Evolutionary conservation across 64 coral and sea anemone species (phyloP).

Genomic region (Stichodactyla helianthus): DNA sequence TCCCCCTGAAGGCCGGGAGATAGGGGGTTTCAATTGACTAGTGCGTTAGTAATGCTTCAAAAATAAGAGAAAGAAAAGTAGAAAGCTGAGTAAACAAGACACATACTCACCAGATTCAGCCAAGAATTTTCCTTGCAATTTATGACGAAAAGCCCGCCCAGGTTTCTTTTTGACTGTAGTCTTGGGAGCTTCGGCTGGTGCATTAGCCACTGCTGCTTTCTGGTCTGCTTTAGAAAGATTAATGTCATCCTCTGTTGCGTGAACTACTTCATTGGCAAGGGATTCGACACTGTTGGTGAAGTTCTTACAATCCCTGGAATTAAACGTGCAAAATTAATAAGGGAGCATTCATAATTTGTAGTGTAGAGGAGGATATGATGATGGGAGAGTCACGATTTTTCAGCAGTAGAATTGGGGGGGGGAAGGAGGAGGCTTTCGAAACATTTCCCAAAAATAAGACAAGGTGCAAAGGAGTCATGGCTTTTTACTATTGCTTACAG

Average conservation of each 20-base stretch:
- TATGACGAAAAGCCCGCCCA: conserved; percentile 73
- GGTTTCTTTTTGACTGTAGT: conserved; percentile 65
- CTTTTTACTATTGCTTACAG: too few species aligned
- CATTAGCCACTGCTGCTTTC: not conserved
- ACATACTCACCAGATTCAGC: conserved; percentile 60
- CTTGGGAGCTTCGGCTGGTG: not conserved
- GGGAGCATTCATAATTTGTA: too few species aligned
- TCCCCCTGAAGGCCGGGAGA: too few species aligned
- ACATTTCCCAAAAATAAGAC: too few species aligned
- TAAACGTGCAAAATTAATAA: not conserved
- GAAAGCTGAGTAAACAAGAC: too few species aligned
- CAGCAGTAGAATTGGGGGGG: too few species aligned
- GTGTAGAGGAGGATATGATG: too few species aligned
- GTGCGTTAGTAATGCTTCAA: too few species aligned
- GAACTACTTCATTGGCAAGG: conserved; percentile 63
- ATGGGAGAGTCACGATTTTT: too few species aligned
- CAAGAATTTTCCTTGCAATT: conserved; percentile 63
- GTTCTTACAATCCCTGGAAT: conserved; percentile 34
- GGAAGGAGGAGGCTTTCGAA: too few species aligned
- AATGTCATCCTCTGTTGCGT: conserved; percentile 44
- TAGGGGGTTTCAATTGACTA: too few species aligned
- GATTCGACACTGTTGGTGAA: conserved; percentile 65
- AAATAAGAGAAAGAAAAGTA: not conserved
- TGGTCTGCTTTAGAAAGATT: conserved; percentile 34
- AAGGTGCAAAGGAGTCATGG: too few species aligned